A percentile compares a stretch with the other conserved stretches of the same genome.
Conservation (phyloP, 2,113 vertebrate genomes). For the Oreochromis niloticus region DNA sequence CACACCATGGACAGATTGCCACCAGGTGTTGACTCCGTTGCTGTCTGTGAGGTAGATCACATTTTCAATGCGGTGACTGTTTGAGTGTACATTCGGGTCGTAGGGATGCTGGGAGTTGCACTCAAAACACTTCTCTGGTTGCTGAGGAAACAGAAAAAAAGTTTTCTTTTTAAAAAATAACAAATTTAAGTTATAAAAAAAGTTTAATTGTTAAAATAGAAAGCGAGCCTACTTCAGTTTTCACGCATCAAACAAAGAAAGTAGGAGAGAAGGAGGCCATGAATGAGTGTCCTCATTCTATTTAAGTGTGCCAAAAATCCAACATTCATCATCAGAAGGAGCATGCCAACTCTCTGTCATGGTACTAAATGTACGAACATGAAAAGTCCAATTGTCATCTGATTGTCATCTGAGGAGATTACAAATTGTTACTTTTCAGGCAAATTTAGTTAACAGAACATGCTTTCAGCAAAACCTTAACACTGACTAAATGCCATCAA, state of each 20-base stretch:
- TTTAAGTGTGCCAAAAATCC: background rate
- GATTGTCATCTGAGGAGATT: background rate
- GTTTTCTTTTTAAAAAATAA: background rate
- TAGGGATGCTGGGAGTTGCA: constrained; percentile 72
- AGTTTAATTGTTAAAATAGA: background rate
- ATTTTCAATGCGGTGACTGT: constrained; percentile 81
- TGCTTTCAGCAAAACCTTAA: background rate
- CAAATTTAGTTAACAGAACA: background rate
- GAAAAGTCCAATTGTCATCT: background rate
- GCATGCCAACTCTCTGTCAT: background rate
- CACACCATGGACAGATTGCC: constrained; percentile 85
- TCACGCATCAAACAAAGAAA: background rate
- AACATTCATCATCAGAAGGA: background rate
- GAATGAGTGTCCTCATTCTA: background rate
- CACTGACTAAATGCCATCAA: background rate
- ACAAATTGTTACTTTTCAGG: background rate
- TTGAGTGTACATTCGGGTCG: constrained; percentile 39
- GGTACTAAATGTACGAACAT: background rate
- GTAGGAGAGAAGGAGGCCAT: background rate
- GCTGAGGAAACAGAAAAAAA: constrained; percentile 49
- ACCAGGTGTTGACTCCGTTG: constrained; percentile 74
- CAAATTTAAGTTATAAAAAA: background rate
- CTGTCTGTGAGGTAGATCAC: constrained; percentile 74
- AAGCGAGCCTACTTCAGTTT: background rate
- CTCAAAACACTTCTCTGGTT: constrained; percentile 81